These are phyloP conservation scores for Drosophila murphyi DNA, from an alignment of 1,140 invertebrate genomes.

Conservation along the genomic window DNA sequence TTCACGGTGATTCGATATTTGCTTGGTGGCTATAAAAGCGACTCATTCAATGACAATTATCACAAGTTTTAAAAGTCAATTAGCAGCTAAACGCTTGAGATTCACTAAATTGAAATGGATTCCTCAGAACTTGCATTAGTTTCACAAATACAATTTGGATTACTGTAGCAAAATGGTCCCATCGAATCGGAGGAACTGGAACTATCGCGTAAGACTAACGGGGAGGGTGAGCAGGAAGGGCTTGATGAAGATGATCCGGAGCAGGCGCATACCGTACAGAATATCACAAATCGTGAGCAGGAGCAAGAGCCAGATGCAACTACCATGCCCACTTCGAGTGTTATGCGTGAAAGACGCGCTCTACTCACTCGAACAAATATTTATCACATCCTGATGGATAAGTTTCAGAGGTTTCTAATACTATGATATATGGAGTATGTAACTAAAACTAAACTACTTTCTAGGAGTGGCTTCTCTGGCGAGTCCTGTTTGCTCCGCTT, in stretches of 20 bases:
- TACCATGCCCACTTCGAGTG: background rate
- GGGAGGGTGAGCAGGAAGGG: background rate
- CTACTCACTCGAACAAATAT: conserved; percentile 69
- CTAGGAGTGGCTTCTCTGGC: conserved; percentile 68
- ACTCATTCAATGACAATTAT: conserved; percentile 55
- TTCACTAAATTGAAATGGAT: background rate
- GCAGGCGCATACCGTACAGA: background rate
- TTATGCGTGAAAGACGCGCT: conserved; percentile 38
- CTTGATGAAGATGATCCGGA: background rate
- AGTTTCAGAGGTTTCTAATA: conserved; percentile 57
- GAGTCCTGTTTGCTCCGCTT: conserved; percentile 72
- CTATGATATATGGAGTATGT: background rate
- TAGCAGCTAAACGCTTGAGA: conserved; percentile 44
- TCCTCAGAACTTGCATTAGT: conserved; percentile 2
- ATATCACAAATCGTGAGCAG: background rate
- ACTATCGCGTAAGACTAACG: conserved; percentile 38
- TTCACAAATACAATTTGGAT: conserved; percentile 1
- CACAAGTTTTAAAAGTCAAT: conserved; percentile 60
- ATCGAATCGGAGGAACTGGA: conserved; percentile 65
- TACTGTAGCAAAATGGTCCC: conserved; percentile 67
- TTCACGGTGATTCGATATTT: conserved; percentile 14
- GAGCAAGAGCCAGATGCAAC: conserved; percentile 3
- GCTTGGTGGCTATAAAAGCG: conserved; percentile 60
- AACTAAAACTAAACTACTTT: background rate
- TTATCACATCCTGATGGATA: conserved; percentile 73